Percentiles rank a stretch among this genome's conserved stretches.
These are phyloP conservation scores for Euspilapteryx auroguttella DNA, from an alignment of 2,888 invertebrate species.

Conservation along the genomic window DNA sequence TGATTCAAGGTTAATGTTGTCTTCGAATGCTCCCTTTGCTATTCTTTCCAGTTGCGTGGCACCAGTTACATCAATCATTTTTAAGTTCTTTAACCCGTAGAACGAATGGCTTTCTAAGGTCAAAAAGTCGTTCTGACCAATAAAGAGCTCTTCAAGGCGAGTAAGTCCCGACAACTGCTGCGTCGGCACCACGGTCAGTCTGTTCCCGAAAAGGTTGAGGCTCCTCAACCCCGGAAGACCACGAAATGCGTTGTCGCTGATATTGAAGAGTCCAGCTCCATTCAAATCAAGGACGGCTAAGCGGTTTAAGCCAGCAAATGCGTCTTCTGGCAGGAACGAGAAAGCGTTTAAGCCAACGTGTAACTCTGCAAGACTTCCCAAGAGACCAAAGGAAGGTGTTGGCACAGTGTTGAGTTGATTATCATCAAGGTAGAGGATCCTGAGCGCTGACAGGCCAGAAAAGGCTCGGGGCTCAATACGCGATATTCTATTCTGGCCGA, in stretches of 20 bases:
- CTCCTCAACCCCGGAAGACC: slow-evolving; percentile 76
- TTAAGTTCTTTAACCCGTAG: slow-evolving; percentile 75
- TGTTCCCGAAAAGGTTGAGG: slow-evolving; percentile 80
- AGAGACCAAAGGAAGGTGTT: slow-evolving; percentile 69
- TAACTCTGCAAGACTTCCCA: slow-evolving; percentile 80
- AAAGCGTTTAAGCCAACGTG: slow-evolving; percentile 85
- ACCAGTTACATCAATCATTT: slow-evolving; percentile 76
- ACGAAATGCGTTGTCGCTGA: slow-evolving; percentile 74
- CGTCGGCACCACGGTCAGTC: slow-evolving; percentile 74
- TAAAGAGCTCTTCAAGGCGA: slow-evolving; percentile 76
- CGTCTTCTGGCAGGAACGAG: slow-evolving; percentile 72
- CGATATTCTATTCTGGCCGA: slow-evolving; percentile 83
- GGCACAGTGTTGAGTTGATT: slow-evolving; percentile 80
- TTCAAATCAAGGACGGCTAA: slow-evolving; percentile 77
- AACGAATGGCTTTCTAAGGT: slow-evolving; percentile 73
- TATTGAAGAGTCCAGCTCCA: slow-evolving; percentile 78
- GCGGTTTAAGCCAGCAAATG: slow-evolving; percentile 76
- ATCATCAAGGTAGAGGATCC: slow-evolving; percentile 82
- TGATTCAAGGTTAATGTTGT: slow-evolving; percentile 80
- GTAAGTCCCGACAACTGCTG: slow-evolving; percentile 69
- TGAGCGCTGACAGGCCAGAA: slow-evolving; percentile 72
- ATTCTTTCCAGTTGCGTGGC: slow-evolving; percentile 72
- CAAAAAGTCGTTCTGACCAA: slow-evolving; percentile 82
- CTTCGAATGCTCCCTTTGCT: slow-evolving; percentile 76
- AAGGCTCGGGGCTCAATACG: slow-evolving; percentile 78